Evolutionary conservation across 2,797 vertebrate species (phyloP).

Genomic region (Mormyrops attenuatus): DNA sequence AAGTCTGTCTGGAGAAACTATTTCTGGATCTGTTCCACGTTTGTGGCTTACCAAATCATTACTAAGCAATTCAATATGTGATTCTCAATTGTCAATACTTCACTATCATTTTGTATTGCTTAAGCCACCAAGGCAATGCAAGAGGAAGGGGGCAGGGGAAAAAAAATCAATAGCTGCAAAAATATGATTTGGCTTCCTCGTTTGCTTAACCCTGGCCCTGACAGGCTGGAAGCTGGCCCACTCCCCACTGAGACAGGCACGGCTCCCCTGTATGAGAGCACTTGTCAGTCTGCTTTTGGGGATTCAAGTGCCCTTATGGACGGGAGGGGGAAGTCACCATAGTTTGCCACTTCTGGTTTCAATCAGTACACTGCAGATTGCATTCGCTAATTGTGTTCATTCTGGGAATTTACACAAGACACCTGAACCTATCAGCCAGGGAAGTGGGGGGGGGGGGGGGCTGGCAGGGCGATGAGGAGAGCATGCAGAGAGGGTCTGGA

Average conservation of each 20-base stretch:
- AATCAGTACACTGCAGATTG: background rate
- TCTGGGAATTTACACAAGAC: constrained; percentile 13
- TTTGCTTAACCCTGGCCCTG: constrained; percentile 42
- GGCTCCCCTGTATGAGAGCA: constrained; percentile 27
- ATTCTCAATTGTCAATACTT: constrained; percentile 59
- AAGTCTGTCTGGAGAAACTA: constrained; percentile 37
- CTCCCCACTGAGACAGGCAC: constrained; percentile 20
- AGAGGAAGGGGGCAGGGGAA: constrained; percentile 28
- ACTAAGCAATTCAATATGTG: constrained; percentile 48
- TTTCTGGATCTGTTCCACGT: constrained; percentile 49
- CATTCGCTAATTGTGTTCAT: constrained; percentile 26
- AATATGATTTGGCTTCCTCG: constrained; percentile 52
- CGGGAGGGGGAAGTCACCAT: background rate
- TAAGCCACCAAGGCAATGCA: constrained; percentile 25
- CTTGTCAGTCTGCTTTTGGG: constrained; percentile 10
- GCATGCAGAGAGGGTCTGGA: background rate
- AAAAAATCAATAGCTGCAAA: constrained; percentile 53
- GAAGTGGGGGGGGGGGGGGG: background rate
- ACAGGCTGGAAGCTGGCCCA: constrained; percentile 31
- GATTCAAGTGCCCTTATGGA: constrained; percentile 15
- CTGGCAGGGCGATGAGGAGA: background rate
- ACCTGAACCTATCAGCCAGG: constrained; percentile 12
- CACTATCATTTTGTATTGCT: constrained; percentile 44
- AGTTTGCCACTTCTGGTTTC: constrained; percentile 21
- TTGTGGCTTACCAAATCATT: constrained; percentile 40